A percentile compares a stretch with the other conserved stretches of the same genome.
These are phyloP conservation scores for Pseudochaenichthys georgianus DNA, from an alignment of 2,797 vertebrate species.

Conservation along the genomic window DNA sequence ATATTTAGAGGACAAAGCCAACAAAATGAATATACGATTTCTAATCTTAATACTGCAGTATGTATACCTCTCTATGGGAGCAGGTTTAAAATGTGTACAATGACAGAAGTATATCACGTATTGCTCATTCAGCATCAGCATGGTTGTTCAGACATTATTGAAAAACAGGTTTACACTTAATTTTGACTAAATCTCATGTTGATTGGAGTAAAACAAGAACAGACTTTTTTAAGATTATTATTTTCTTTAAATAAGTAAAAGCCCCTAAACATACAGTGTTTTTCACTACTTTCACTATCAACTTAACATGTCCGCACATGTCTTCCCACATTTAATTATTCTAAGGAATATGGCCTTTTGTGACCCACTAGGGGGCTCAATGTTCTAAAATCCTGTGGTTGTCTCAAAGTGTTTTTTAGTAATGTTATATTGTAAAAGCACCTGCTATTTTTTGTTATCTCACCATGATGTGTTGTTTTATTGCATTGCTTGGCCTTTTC, in stretches of 20 bases:
- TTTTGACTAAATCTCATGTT: background rate
- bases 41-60: background rate
- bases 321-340: constrained; percentile 28
- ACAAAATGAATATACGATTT: background rate
- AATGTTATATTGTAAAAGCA: background rate
- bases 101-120: background rate
- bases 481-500: background rate
- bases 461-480: background rate
- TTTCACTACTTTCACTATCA: constrained; percentile 1
- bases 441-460: background rate
- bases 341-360: constrained; percentile 20
- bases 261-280: background rate
- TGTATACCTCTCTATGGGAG: background rate
- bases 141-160: background rate
- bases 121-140: background rate
- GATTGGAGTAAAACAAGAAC: background rate
- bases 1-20: background rate
- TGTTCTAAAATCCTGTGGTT: constrained; percentile 13
- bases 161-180: background rate
- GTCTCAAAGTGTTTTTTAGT: constrained; percentile 4
- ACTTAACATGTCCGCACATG: constrained; percentile 20
- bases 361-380: constrained; percentile 46
- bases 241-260: constrained; percentile 15
- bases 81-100: background rate
- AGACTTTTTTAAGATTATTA: background rate